These are phyloP conservation scores for Platyura marginata DNA, from an alignment of 1,140 invertebrate species.

Conservation along the genomic window DNA sequence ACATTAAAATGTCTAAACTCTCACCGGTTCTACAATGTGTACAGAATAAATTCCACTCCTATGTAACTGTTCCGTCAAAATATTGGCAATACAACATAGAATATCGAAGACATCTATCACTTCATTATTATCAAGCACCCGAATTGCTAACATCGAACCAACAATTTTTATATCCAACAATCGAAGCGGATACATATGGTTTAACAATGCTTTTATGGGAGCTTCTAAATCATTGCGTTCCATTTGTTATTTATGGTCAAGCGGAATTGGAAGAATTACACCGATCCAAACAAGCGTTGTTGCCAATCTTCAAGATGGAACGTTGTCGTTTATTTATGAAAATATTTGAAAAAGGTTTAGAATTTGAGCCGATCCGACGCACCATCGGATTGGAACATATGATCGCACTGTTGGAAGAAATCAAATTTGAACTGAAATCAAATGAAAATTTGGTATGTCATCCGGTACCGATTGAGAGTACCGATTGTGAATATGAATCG, in stretches of 20 bases:
- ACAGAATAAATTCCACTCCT: not conserved
- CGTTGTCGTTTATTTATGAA: not conserved
- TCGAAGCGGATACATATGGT: constrained; percentile 2
- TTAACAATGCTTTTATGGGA: constrained; percentile 4
- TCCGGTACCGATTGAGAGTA: too few relatives aligned
- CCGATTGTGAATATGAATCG: too few relatives aligned
- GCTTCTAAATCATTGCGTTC: constrained; percentile 2
- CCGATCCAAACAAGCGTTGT: not conserved
- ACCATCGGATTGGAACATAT: not conserved
- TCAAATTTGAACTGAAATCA: not conserved
- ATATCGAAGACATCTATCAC: constrained; percentile 1
- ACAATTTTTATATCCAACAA: constrained; percentile 3
- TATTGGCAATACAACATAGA: constrained; percentile 1
- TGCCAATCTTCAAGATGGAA: constrained; percentile 3
- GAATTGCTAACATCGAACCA: not conserved
- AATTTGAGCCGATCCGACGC: not conserved
- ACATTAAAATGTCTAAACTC: not conserved
- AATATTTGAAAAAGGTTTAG: constrained; percentile 1
- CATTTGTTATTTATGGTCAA: constrained; percentile 2
- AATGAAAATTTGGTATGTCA: too few relatives aligned
- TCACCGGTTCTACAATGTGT: not conserved
- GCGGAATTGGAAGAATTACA: not conserved
- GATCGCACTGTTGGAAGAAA: not conserved
- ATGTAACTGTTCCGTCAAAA: not conserved
- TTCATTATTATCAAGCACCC: constrained; percentile 4